A percentile compares a stretch with the other conserved stretches of the same genome.
These are phyloP conservation scores for Helostoma temminkii DNA, from an alignment of 2,797 vertebrate genomes.

Conservation along the genomic window DNA sequence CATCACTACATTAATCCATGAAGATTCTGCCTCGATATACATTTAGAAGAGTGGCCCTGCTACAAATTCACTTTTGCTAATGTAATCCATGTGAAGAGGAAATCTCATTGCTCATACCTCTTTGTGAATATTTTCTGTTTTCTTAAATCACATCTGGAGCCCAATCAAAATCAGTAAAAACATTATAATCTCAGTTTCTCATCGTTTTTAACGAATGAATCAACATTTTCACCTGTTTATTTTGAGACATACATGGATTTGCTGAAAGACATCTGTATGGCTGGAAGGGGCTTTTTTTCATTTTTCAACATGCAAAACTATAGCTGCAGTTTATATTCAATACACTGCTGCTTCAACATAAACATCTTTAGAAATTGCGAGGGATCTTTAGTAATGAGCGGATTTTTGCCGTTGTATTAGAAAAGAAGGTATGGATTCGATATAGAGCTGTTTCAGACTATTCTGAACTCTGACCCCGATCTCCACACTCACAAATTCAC, in stretches of 20 bases:
- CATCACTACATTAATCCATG: slow-evolving; percentile 41
- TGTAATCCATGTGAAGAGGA: slow-evolving; percentile 52
- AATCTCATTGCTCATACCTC: slow-evolving; percentile 36
- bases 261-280: background rate
- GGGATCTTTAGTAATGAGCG: slow-evolving; percentile 12
- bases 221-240: slow-evolving; percentile 1
- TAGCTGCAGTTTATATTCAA: slow-evolving; percentile 3
- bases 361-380: slow-evolving; percentile 20
- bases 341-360: slow-evolving; percentile 22
- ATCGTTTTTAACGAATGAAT: slow-evolving; percentile 31
- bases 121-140: slow-evolving; percentile 43
- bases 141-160: slow-evolving; percentile 27
- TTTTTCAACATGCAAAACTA: slow-evolving; percentile 26
- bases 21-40: slow-evolving; percentile 28
- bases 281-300: background rate
- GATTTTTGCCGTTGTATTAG: slow-evolving; percentile 49
- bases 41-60: background rate
- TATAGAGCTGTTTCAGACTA: slow-evolving; percentile 33
- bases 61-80: slow-evolving; percentile 16
- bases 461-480: slow-evolving; percentile 71
- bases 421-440: slow-evolving; percentile 12
- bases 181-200: slow-evolving; percentile 22
- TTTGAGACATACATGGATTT: background rate
- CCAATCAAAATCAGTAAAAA: slow-evolving; percentile 46
- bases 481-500: slow-evolving; percentile 74